Conservation (phyloP, 2,888 invertebrate species). For the Apotomis turbidana region DNA sequence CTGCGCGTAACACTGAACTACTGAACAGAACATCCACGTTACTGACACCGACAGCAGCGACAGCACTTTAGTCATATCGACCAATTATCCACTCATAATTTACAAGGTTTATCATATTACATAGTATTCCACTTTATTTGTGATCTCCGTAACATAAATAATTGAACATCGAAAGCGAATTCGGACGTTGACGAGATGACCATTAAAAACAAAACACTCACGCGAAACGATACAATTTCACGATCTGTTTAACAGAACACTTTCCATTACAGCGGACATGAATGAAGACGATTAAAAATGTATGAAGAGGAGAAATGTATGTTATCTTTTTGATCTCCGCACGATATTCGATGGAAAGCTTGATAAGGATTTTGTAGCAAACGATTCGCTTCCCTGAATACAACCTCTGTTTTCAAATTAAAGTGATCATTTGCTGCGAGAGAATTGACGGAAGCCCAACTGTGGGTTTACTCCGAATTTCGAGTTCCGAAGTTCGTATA, state of each 20-base stretch:
- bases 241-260: slow-evolving; percentile 45
- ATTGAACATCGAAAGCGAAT: slow-evolving; percentile 17
- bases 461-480: no score
- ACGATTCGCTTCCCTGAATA: slow-evolving; percentile 56
- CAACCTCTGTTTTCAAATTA: no score
- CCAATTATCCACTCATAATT: no score
- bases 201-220: slow-evolving; percentile 5
- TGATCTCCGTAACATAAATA: background rate
- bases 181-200: slow-evolving; percentile 15
- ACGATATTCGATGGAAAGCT: slow-evolving; percentile 54
- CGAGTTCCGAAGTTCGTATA: no score
- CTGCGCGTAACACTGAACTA: no score
- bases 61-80: no score
- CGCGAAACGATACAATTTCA: slow-evolving; percentile 21
- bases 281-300: slow-evolving; percentile 58
- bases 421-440: no score
- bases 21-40: no score
- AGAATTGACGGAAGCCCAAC: no score
- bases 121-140: background rate
- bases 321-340: slow-evolving; percentile 44
- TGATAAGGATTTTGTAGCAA: slow-evolving; percentile 54
- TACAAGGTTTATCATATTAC: background rate
- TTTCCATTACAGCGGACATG: slow-evolving; percentile 60
- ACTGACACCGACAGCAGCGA: background rate
- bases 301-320: slow-evolving; percentile 55